Base-by-base conservation (phyloP, 1,140 invertebrate species). In the Aplysia californica region DNA sequence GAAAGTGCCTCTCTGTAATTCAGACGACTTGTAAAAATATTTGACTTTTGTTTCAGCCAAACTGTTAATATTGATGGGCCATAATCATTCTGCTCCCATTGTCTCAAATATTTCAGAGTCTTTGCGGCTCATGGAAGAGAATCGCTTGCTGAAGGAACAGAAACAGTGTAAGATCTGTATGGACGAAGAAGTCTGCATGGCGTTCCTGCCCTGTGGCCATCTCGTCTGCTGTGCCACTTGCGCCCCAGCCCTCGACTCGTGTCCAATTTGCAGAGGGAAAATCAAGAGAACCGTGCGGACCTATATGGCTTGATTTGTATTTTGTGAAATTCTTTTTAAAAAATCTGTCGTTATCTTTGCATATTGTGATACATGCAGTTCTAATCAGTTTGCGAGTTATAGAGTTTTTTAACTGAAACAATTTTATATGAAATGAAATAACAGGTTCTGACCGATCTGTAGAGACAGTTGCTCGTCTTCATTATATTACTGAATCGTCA, bases 161-260 rank as follows among this genome's bases (percentile, higher is more conserved):
- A 92, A 94, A 66, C 90, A 94, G 41, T 98, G 96, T 88, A 97
- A 97, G 92, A 95, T 98, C 79, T 98, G 96, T 85, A 94, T 97
- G 93, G 96, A 97, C 88, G 92, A 92, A 78, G 95, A 97, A 90
- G 93, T 96, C 69, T 93, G 93, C 64, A 93, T 97, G 69, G 95
- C 96, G 41, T 96, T 97, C 90, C 90, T 97, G 81, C 96, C 96
- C 23, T 98, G 96, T 89, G 95, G 96, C 1, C 96, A 97, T 91
- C 90, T 97, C 23, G 82, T 96, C 35, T 94, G 95, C 36, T 98
- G 96, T 90, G 92, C 93, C 4, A 92, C 93, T 50, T 98, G 96
- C 91, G 95, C 95, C 2, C 92, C 94, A 1, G 93, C 93, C 75
- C 91, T 97, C 81, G 92, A 92, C 66, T 93, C 92, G 18, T 97